Base-by-base conservation (phyloP, 2,113 vertebrate genomes). In the Eleginops maclovinus region DNA sequence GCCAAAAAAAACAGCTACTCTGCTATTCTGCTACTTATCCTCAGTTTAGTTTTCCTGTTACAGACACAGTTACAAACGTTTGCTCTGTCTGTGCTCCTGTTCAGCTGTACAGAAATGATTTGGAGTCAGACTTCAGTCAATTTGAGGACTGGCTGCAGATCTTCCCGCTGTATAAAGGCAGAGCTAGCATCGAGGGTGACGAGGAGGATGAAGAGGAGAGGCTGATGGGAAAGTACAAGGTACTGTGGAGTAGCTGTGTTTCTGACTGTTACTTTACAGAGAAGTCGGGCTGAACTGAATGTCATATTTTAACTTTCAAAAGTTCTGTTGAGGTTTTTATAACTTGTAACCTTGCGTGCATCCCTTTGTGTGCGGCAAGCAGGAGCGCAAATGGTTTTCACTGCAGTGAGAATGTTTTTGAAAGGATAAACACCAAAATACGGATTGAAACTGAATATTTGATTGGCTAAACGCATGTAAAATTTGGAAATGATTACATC, bases 191-290 rank as follows among this genome's bases (percentile, higher is more conserved):
- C 14, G 96, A 97, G 2, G 96, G 96, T 31, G 95, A 95, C 2
- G 96, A 96, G 2, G 96, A 94, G 19, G 95, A 96, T 0, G 93
- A 95, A 3, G 95, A 96, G 28, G 93, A 95, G 0, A 90, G 95
- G 55, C 87, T 91, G n/a, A 96, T 97, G 93, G 98, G 97, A 17
- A 98, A 97, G 91, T 99, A 96, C 89, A 99, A 99, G 96, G 98
- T 98, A 54, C 26, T 8, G 22, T 36, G 14, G 15, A 26, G 71
- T 8, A 15, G 17, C 9, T 65, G 24, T 56, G 24, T 10, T 9
- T 50, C 17, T 67, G 9, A 50, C 31, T 21, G 63, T 36, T 31
- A 17, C 9, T 68, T 36, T 36, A 36, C 31, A 9, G 31, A 36
- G 31, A 36, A 36, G 31, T 36, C 6, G 31, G 7, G 31, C 31